Base-by-base conservation (phyloP, 1,140 invertebrate species). In the Zaprionus ornatus region DNA sequence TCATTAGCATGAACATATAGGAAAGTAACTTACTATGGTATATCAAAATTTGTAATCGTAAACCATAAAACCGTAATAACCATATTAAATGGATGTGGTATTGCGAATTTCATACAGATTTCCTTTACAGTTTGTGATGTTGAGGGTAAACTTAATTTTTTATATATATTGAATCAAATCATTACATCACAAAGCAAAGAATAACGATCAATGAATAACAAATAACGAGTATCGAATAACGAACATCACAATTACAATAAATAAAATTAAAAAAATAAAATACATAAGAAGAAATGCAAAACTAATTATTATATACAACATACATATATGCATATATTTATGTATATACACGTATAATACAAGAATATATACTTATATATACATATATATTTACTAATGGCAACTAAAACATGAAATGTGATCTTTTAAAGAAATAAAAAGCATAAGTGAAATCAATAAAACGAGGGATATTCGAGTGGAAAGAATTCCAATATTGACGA, bases 371-470 rank as follows among this genome's bases (percentile, higher is more conserved):
- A 77, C 85, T 75, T 82, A 82, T 71, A 75, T 75, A 79, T 66
- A 75, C 60, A 81, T 74, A 81, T 66, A 90, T 79, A 88, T 88
- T 81, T 81, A 88, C 82, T 90, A 90, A 90, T 61, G 86, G 81
- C 81, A 87, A 91, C 83, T 87, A 91, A 84, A 91, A 91, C 82
- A 85, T 91, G 90, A 91, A 91, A 91, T 92, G 90, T 92, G 91
- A 91, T 91, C 90, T 91, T 91, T 92, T 91, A 91, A 91, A 91
- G 81, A 90, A 90, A 86, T 74, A 80, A 81, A 75, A 70, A 74
- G 40, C 71, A 79, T 65, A 76, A 74, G 86, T 42, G 59, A 77
- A 68, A 78, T 79, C 85, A 77, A 84, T 77, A 79, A 87, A 65
- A 67, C 50, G 75, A 77, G 23, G 32, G 25, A 64, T 42, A 68